Percentiles rank a stretch among this genome's conserved stretches.
phyloP scores from a whole-genome alignment of 2,113 vertebrate genomes.

The Planiliza haematocheilus region DNA sequence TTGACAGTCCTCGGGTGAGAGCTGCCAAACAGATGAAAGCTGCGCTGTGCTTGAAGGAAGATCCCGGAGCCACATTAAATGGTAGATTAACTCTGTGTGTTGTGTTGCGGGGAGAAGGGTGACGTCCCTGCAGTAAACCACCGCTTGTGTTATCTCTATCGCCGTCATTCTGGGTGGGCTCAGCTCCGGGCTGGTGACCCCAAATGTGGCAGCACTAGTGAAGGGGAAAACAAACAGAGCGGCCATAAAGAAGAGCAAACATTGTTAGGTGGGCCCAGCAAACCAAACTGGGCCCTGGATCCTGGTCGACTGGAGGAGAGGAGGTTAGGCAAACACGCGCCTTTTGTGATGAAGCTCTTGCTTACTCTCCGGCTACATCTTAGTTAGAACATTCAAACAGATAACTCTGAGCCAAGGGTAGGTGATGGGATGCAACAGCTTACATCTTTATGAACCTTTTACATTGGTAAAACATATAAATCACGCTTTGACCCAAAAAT shows the following conservation, averaged over 20 bases:
- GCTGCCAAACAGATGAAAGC: conserved; percentile 44
- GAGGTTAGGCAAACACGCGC: conserved; percentile 68
- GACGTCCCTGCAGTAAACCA: conserved; percentile 31
- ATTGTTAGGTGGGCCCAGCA: conserved; percentile 58
- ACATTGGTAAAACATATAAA: not conserved
- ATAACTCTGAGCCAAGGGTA: not conserved
- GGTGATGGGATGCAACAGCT: not conserved
- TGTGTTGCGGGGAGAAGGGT: conserved; percentile 12
- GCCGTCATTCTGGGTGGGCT: conserved; percentile 66
- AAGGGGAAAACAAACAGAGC: conserved; percentile 78
- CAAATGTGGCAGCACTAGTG: conserved; percentile 62
- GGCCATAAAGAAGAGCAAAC: conserved; percentile 76
- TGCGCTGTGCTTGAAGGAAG: conserved; percentile 34
- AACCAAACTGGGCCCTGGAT: conserved; percentile 55
- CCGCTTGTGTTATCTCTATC: conserved; percentile 53
- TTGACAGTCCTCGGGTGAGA: conserved; percentile 26
- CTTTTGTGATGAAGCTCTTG: conserved; percentile 52
- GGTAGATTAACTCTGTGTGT: conserved; percentile 25
- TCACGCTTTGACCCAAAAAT: not conserved
- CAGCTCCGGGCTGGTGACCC: conserved; percentile 46
- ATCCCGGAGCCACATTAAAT: conserved; percentile 43
- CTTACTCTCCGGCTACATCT: conserved; percentile 58
- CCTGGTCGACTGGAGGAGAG: conserved; percentile 41
- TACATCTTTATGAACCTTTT: no score
- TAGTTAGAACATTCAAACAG: conserved; percentile 25